Base-by-base conservation (phyloP, 1,140 invertebrate genomes). In the Pseudomyrmex concolor region DNA sequence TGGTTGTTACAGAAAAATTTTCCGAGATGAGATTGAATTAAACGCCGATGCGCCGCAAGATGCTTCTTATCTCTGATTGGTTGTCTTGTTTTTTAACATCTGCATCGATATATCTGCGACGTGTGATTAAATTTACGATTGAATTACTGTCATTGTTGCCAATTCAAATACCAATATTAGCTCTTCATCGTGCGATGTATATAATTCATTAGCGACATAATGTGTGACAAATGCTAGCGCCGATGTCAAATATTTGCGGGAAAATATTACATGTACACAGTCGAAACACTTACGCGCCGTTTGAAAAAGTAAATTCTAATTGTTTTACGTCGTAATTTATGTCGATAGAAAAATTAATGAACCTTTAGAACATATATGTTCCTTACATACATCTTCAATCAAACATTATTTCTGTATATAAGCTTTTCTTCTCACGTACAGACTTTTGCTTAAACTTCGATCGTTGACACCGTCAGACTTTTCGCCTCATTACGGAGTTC, bases 141-240 rank as follows among this genome's bases (percentile, higher is more conserved):
- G 19, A 25, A 70, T 70, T 71, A 70, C 59, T 34, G 3, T 48
- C 22, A 59, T 80, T 80, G 19, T 71, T 80, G 15, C 43, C 43
- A 22, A 80, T 70, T 80, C 19, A 71, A 80, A 70, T 45, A 60
- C 22, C 48, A 70, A 70, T 80, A 80, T 80, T 80, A 80, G 66
- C 76, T 80, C 71, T 80, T 10, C 54, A 71, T 59, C 43, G 51
- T 2, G 43, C 15, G 66, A 17, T 70, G 15, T 70, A 50, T 70
- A 54, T 55, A 70, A 80, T 80, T 70, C 54, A 80, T 80, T 80
- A 59, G n/a, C 43, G 19, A 80, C 48, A 80, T 80, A n/a, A n/a
- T 70, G 54, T 70, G 17, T 25, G 50, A 70, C 76, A 80, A 78
- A 70, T 48, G 22, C 22, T 59, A 10, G 50, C 59, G 15, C 19